Evolutionary conservation across 2,113 vertebrate genomes (phyloP).

Genomic region (Cyanistes caeruleus): DNA sequence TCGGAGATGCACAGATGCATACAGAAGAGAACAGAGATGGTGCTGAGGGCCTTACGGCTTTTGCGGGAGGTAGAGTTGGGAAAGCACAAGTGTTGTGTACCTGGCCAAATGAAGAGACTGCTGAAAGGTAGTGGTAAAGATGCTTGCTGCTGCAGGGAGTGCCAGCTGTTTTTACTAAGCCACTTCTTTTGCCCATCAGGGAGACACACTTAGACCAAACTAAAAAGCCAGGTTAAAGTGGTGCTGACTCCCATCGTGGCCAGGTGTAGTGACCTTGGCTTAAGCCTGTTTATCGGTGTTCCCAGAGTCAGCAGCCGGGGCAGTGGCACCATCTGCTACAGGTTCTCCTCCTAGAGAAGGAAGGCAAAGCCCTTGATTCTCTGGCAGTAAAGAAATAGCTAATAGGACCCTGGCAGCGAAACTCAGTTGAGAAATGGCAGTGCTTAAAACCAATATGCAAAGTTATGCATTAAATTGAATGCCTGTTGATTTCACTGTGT

Average conservation of each 20-base stretch:
- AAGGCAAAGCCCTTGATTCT: neutral
- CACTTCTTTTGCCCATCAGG: neutral
- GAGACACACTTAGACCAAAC: neutral
- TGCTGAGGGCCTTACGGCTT: neutral
- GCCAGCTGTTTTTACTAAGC: neutral
- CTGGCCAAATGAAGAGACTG: neutral
- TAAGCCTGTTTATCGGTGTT: neutral
- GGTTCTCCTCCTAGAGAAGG: neutral
- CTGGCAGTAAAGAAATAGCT: neutral
- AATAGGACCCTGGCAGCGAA: neutral
- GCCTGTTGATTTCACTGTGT: neutral
- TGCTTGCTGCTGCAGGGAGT: neutral
- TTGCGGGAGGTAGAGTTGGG: neutral
- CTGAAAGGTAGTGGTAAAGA: neutral
- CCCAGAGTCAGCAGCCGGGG: neutral
- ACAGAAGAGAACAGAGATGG: neutral
- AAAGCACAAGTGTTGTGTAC: neutral
- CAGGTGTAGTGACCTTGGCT: neutral
- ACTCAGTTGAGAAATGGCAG: neutral
- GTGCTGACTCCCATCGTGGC: fast-evolving
- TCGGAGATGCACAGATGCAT: neutral
- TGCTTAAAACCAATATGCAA: neutral
- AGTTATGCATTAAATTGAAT: neutral
- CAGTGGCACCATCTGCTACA: neutral
- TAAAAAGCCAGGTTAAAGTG: neutral